Percentiles rank a stretch among this genome's conserved stretches.
Evolutionary conservation across 2,113 vertebrate species (phyloP).

Genomic region (Zosterops pallidus): DNA sequence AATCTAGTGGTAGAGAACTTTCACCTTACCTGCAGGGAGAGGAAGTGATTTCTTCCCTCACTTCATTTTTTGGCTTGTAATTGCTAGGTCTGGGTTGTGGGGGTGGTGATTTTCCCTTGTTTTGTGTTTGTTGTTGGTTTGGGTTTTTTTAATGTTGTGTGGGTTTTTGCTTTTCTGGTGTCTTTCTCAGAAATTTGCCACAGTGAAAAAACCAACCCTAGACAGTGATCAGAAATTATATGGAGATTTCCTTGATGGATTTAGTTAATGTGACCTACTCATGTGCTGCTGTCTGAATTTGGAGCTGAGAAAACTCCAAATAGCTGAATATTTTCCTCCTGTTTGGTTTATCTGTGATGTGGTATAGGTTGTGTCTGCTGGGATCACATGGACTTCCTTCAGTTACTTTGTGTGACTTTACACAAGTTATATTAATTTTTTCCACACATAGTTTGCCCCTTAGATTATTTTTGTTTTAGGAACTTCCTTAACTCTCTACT

Average conservation of each 20-base stretch:
- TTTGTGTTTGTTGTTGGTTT: background rate
- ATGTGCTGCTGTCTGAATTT: background rate
- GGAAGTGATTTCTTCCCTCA: background rate
- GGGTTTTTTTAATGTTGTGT: background rate
- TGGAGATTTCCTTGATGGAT: background rate
- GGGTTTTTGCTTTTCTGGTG: background rate
- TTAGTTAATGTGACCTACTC: background rate
- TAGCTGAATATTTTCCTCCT: background rate
- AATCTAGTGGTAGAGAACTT: background rate
- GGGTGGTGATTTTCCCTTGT: background rate
- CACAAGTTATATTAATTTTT: background rate
- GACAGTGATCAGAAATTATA: background rate
- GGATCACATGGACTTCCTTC: background rate
- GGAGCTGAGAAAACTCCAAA: background rate
- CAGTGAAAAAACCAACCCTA: background rate
- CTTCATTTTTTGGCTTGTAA: background rate
- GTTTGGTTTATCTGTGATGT: background rate
- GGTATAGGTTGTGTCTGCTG: background rate
- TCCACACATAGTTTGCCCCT: background rate
- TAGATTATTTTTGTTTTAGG: background rate
- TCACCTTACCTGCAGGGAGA: background rate
- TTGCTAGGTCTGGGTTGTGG: background rate
- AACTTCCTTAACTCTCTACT: background rate
- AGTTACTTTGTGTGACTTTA: background rate
- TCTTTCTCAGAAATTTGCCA: background rate